phyloP scores from a whole-genome alignment of 2,888 invertebrate genomes.

The Frankliniella fusca region DNA sequence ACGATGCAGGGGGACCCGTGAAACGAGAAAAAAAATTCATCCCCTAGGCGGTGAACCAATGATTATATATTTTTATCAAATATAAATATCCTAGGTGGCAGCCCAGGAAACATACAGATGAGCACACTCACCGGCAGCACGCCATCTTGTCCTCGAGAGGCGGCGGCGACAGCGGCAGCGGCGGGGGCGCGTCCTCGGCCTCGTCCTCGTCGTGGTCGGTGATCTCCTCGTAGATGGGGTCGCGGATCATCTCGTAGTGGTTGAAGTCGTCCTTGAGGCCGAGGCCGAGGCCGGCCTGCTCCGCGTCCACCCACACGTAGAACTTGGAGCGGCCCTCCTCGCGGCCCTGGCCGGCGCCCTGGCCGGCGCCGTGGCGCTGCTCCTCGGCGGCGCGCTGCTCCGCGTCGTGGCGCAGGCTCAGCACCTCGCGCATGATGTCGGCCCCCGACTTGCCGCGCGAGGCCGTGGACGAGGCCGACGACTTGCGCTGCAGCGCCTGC shows the following conservation, averaged over 20 bases:
- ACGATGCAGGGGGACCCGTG: no score
- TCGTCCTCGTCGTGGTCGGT: constrained; percentile 39
- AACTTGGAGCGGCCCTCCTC: constrained; percentile 60
- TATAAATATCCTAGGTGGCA: no score
- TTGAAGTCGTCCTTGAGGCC: constrained; percentile 57
- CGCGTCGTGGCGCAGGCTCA: constrained; percentile 39
- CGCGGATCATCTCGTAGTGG: constrained; percentile 69
- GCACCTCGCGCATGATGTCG: constrained; percentile 46
- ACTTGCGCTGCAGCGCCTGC: constrained; percentile 44
- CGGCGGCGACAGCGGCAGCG: constrained; percentile 73
- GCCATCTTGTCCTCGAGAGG: constrained; percentile 46
- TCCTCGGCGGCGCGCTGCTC: background rate
- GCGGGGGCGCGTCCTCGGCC: constrained; percentile 57
- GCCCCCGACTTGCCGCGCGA: constrained; percentile 46
- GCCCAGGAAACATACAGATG: no score
- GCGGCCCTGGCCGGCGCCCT: constrained; percentile 47
- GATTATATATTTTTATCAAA: no score
- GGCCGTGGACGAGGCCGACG: constrained; percentile 46
- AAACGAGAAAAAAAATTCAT: no score
- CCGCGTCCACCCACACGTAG: constrained; percentile 71
- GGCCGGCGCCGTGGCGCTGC: constrained; percentile 27
- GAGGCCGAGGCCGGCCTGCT: constrained; percentile 51
- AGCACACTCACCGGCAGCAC: constrained; percentile 30
- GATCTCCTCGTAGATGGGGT: constrained; percentile 67
- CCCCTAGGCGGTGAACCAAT: no score